phyloP scores from a whole-genome alignment of 2,113 vertebrate genomes.

The Formicarius rufipectus region DNA sequence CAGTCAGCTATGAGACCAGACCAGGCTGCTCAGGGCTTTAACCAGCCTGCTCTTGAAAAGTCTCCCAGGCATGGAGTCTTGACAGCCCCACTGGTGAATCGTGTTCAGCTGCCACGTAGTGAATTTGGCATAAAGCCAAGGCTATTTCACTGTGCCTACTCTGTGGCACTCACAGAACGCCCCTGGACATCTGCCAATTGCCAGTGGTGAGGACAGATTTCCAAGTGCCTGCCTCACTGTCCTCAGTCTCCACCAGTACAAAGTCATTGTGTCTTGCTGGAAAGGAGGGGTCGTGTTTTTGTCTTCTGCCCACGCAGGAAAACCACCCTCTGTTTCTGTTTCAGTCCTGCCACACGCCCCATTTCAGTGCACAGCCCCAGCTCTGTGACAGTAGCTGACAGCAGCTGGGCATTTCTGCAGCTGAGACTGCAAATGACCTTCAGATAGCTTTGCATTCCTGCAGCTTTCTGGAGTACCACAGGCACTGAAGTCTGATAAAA shows the following conservation, averaged over 20 bases:
- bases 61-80: background rate
- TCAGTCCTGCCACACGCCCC: background rate
- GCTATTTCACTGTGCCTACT: background rate
- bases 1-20: background rate
- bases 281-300: background rate
- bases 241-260: background rate
- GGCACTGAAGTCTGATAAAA: background rate
- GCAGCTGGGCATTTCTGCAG: background rate
- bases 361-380: background rate
- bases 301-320: background rate
- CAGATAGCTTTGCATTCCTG: background rate
- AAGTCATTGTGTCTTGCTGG: accelerated
- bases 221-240: background rate
- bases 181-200: background rate
- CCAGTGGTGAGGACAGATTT: background rate
- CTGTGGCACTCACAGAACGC: background rate
- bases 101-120: accelerated
- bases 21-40: background rate
- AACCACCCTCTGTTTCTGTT: background rate
- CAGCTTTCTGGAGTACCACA: background rate
- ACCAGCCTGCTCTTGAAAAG: background rate
- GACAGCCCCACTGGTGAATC: background rate
- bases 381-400: background rate
- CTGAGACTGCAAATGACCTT: background rate
- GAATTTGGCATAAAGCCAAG: background rate